Evolutionary conservation across 2,888 invertebrate genomes (phyloP).

Genomic region (Oegoconia quadripuncta): DNA sequence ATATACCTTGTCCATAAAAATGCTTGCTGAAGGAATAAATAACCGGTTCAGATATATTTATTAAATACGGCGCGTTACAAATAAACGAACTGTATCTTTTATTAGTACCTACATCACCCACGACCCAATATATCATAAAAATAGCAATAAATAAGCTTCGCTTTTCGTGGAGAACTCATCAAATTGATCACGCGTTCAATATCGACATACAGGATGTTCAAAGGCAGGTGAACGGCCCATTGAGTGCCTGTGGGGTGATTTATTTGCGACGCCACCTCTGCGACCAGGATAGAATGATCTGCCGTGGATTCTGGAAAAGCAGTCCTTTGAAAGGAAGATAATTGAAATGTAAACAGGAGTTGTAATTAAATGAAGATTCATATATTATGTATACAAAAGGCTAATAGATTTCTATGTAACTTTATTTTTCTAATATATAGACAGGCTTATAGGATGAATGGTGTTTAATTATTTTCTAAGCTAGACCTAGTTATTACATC

Average conservation of each 20-base stretch:
- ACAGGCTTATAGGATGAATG: too few species aligned
- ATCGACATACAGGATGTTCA: conserved; percentile 35
- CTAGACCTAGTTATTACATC: conserved; percentile 21
- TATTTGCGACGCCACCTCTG: conserved; percentile 37
- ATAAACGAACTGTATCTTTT: too few species aligned
- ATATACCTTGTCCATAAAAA: too few species aligned
- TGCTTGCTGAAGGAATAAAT: too few species aligned
- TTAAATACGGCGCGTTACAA: too few species aligned
- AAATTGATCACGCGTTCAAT: conserved; percentile 32
- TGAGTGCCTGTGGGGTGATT: conserved; percentile 49
- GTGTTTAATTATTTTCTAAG: too few species aligned
- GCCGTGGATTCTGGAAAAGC: conserved; percentile 2
- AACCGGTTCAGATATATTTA: too few species aligned
- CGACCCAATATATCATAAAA: conserved; percentile 9
- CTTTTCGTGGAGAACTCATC: conserved; percentile 18
- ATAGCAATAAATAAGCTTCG: conserved; percentile 25
- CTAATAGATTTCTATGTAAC: conserved; percentile 35
- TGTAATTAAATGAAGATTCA: conserved; percentile 42
- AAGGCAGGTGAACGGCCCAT: conserved; percentile 55
- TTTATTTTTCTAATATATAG: too few species aligned
- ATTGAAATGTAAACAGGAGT: conserved; percentile 14
- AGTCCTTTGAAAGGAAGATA: conserved; percentile 11
- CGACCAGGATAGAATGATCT: conserved; percentile 37
- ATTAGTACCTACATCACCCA: conserved; percentile 14
- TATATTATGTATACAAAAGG: conserved; percentile 37